A percentile compares a stretch with the other conserved stretches of the same genome.
phyloP scores from a whole-genome alignment of 1,140 invertebrate species.

The Paraescarpia echinospica region DNA sequence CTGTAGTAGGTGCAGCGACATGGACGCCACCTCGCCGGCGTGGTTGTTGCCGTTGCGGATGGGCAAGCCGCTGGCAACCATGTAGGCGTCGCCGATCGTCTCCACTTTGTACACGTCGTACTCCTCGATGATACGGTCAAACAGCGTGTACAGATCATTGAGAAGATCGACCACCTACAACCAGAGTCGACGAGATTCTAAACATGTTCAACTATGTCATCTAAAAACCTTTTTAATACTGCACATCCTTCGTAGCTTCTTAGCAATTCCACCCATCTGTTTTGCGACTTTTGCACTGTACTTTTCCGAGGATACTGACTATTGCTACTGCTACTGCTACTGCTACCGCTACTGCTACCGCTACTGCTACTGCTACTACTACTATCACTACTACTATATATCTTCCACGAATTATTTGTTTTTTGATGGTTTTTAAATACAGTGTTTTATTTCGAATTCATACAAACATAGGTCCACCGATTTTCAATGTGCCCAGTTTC shows the following conservation, averaged over 20 bases:
- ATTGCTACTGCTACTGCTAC: too few species aligned
- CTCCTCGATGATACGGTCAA: slow-evolving; percentile 53
- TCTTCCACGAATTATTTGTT: too few species aligned
- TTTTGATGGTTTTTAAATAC: not conserved
- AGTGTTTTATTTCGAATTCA: not conserved
- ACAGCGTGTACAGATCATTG: slow-evolving; percentile 90
- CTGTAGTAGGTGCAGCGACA: slow-evolving; percentile 83
- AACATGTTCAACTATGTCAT: not conserved
- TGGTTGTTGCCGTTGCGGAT: slow-evolving; percentile 70
- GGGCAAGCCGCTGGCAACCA: slow-evolving; percentile 56
- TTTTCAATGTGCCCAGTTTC: too few species aligned
- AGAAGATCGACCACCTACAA: slow-evolving; percentile 87
- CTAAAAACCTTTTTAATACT: too few species aligned
- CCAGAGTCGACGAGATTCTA: not conserved
- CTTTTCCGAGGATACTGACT: too few species aligned
- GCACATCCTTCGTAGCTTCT: too few species aligned
- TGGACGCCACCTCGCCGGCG: slow-evolving; percentile 80
- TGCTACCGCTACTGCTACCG: too few species aligned
- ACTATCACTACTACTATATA: too few species aligned
- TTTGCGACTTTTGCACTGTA: too few species aligned
- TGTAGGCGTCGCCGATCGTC: slow-evolving; percentile 59
- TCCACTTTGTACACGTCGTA: slow-evolving; percentile 59
- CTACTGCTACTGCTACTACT: too few species aligned
- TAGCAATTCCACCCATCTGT: too few species aligned
- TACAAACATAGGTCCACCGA: too few species aligned